These are phyloP conservation scores for Pachydiplax longipennis DNA, from an alignment of 2,888 invertebrate genomes.

Conservation along the genomic window DNA sequence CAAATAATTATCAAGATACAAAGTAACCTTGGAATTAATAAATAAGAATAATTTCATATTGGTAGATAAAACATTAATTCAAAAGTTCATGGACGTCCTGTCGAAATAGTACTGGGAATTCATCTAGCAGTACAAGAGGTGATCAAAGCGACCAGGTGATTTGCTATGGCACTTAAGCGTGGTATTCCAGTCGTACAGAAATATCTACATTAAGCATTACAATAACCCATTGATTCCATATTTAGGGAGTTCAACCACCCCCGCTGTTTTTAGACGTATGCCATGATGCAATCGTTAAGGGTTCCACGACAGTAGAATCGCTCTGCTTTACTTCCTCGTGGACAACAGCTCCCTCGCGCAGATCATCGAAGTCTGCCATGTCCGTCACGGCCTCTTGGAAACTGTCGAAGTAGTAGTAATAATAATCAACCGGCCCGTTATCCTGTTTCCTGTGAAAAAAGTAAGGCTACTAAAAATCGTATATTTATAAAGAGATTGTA, in stretches of 20 bases:
- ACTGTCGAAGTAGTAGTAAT: constrained; percentile 23
- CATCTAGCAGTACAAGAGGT: not conserved
- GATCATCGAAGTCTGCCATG: not conserved
- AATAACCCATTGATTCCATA: not conserved
- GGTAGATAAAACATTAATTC: too few species aligned
- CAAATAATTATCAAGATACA: too few species aligned
- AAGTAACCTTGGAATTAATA: too few species aligned
- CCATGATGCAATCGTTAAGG: not conserved
- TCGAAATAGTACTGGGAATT: not conserved
- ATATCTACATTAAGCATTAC: too few species aligned
- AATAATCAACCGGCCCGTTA: not conserved
- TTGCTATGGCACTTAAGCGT: too few species aligned
- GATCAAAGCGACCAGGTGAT: too few species aligned
- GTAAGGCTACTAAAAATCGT: too few species aligned
- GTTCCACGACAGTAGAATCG: not conserved
- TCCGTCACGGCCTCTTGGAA: constrained; percentile 1
- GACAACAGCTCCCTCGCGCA: not conserved
- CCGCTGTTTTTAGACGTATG: not conserved
- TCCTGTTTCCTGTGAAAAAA: not conserved
- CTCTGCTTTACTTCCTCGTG: not conserved
- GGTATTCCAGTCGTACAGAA: too few species aligned
- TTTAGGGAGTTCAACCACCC: not conserved
- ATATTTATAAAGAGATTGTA: too few species aligned
- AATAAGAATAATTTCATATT: too few species aligned
- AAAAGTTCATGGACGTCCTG: not conserved